Percentiles rank a stretch among this genome's conserved stretches.
phyloP scores from a whole-genome alignment of 1,140 invertebrate species.

The Octopus bimaculoides region DNA sequence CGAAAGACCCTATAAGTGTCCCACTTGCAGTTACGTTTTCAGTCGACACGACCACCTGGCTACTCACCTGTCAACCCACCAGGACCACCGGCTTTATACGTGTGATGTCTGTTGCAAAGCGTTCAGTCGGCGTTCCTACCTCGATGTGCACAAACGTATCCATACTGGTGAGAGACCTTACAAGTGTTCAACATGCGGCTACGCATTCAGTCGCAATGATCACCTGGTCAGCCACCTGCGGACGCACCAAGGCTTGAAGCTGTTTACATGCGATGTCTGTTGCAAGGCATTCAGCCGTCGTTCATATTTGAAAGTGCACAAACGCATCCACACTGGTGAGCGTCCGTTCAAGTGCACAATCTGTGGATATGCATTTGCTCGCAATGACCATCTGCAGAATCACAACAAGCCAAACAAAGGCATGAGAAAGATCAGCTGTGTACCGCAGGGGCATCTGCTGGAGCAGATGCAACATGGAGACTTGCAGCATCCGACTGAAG shows the following conservation, averaged over 20 bases:
- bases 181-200: conserved; percentile 41
- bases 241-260: conserved; percentile 30
- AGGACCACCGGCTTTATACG: conserved; percentile 27
- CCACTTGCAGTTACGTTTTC: conserved; percentile 13
- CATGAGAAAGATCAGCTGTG: conserved; percentile 2
- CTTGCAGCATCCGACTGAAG: not conserved
- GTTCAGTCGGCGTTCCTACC: conserved; percentile 55
- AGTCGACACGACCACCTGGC: conserved; percentile 14
- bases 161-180: conserved; percentile 57
- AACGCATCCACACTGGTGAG: conserved; percentile 54
- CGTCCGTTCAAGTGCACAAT: conserved; percentile 53
- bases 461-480: not conserved
- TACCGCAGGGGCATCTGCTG: not conserved
- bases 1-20: conserved; percentile 10
- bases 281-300: conserved; percentile 54
- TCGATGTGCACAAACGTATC: conserved; percentile 54
- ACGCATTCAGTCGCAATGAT: conserved; percentile 14
- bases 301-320: conserved; percentile 54
- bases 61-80: conserved; percentile 51
- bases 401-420: conserved; percentile 17
- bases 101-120: conserved; percentile 48
- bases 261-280: conserved; percentile 38
- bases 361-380: conserved; percentile 55
- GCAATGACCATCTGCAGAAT: conserved; percentile 9
- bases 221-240: conserved; percentile 49